Evolutionary conservation across 2,797 vertebrate genomes (phyloP), one percentile per base, ranked within the genome.

Genomic region (Phoebastria nigripes): DNA sequence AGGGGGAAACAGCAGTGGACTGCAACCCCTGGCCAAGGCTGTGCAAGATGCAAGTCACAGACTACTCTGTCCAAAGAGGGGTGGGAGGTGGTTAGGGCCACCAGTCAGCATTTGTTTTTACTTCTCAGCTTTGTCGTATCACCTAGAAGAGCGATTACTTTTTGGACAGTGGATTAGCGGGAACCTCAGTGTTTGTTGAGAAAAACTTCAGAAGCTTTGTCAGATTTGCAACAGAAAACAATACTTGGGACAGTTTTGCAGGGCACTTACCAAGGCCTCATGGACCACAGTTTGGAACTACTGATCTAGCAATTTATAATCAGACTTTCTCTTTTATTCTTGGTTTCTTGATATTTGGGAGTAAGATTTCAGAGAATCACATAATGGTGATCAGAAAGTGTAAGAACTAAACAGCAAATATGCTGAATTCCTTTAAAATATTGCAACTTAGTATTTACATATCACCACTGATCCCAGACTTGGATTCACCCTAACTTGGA

Each of bases 1-100:
- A 20, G 11, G 4, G 33, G n/a, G 16, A 56, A 80, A 63, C 15
- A 39, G 71, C 44, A 71, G 46, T 0, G 0, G 26, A 12, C 47
- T 74, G 79, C 44, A 76, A 26, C 3, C 20, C 12, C 11, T 4
- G 46, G 70, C 29, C 35, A 62, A 42, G 20, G 22, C 3, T 13
- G 8, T 14, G 35, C 11, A 65, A 49, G 42, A 24, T n/a, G 10
- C n/a, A 83, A 39, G 9, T 56, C 5, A 2, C 9, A 62, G 26
- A 18, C 35, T 33, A 4, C 28, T 59, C 42, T 59, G 22, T 13
- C 52, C 44, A 42, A 33, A 93, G 39, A 42, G 18, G 15, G 8
- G 11, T 12, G 6, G 55, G 25, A 79, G 24, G 20, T 33, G n/a
- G 26, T 65, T 4, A 70, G 51, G 42, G 42, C 15, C 82, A 47